Evolutionary conservation across 1,140 invertebrate genomes (phyloP), one percentile per base, ranked within the genome.

Genomic region (Dryas iulia): DNA sequence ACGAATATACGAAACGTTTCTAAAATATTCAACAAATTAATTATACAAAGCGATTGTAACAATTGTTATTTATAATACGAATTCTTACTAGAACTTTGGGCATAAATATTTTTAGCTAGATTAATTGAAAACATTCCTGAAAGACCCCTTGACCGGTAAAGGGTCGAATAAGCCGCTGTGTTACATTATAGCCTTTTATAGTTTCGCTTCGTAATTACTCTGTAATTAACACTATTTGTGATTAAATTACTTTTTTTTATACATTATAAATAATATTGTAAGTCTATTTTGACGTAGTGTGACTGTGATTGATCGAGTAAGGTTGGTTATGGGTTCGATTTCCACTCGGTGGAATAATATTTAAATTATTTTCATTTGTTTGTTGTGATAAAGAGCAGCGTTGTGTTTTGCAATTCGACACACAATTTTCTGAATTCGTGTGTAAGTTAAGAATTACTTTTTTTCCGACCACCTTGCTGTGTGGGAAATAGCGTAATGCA

Each of bases 121-220:
- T 68, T 83, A 82, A 83, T 83, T 78, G 77, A 70, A 58, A 66
- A 80, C 76, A 84, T 85, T 87, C 79, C 74, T 69, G 53, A 74
- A 76, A 61, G 70, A 59, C 70, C 74, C 54, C 35, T 65, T 64
- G 75, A 74, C 76, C 58, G 63, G 35, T 59, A 72, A 58, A 78
- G 76, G 79, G 79, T 80, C 61, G 59, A 73, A 73, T 69, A 57
- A 73, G 74, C 75, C 73, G 69, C 72, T 62, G 73, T 60, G 74
- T 70, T 78, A 74, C 80, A 82, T 79, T 82, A 61, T 72, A 78
- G 79, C 74, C 69, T 68, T 69, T 69, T 62, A 60, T 72, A 64
- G 76, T 68, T 64, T 60, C 21, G 33, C 14, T 56, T 21, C 24
- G 31, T 69, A 72, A 76, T 74, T 79, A 75, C 73, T 77, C 47